phyloP scores from a whole-genome alignment of 2,797 vertebrate genomes.

The Coreius guichenoti region DNA sequence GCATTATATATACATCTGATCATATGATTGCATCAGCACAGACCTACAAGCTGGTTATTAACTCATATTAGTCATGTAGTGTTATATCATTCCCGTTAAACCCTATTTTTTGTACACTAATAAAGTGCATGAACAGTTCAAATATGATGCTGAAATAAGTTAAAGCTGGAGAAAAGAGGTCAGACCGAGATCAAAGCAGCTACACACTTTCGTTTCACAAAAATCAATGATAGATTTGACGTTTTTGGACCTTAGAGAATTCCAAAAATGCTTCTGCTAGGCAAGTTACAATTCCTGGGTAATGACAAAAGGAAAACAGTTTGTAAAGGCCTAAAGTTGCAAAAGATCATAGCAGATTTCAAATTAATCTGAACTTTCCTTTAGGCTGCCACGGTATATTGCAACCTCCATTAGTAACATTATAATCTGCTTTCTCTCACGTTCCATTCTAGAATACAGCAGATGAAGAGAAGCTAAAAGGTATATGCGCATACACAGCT shows the following conservation, averaged over 20 bases:
- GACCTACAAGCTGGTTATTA: background rate
- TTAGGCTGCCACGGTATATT: constrained; percentile 15
- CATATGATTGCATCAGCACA: background rate
- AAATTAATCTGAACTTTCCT: constrained; percentile 8
- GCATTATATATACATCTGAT: background rate
- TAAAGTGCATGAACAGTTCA: background rate
- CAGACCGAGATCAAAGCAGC: constrained; percentile 10
- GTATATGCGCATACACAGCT: constrained; percentile 36
- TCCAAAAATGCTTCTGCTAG: background rate
- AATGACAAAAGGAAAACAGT: constrained; percentile 11
- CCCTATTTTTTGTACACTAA: background rate
- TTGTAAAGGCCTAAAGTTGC: constrained; percentile 5
- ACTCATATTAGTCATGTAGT: background rate
- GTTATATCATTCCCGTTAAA: background rate
- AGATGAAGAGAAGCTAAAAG: constrained; percentile 22
- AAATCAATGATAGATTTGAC: constrained; percentile 3
- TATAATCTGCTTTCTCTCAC: background rate
- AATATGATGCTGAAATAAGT: background rate
- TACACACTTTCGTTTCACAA: background rate
- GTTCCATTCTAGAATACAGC: background rate
- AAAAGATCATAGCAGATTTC: background rate
- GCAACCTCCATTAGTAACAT: constrained; percentile 25
- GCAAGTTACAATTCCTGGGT: background rate
- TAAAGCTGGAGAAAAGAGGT: background rate
- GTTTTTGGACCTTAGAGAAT: background rate